These are phyloP conservation scores for Theretra japonica DNA, from an alignment of 2,888 invertebrate genomes.

Conservation along the genomic window DNA sequence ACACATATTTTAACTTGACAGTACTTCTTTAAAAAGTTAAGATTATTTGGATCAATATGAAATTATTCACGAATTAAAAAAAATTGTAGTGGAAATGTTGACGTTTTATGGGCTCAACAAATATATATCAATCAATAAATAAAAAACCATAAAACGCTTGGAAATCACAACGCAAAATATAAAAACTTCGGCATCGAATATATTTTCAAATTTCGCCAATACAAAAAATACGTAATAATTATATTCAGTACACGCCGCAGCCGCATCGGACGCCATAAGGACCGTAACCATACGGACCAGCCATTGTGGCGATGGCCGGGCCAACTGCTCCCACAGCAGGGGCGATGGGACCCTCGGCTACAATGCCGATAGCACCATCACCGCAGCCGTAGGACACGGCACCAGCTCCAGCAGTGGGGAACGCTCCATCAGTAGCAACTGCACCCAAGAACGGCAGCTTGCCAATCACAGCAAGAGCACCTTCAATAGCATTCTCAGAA, in stretches of 20 bases:
- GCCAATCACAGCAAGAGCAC: slow-evolving; percentile 15
- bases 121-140: neutral
- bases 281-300: slow-evolving; percentile 13
- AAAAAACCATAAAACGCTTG: neutral
- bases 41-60: too few species aligned
- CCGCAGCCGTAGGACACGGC: slow-evolving; percentile 41
- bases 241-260: slow-evolving; percentile 27
- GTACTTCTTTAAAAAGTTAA: too few species aligned
- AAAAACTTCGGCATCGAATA: neutral
- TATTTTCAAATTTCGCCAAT: neutral
- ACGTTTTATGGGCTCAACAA: too few species aligned
- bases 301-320: slow-evolving; percentile 1
- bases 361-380: slow-evolving; percentile 26
- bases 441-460: slow-evolving; percentile 47
- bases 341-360: slow-evolving; percentile 9
- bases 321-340: slow-evolving; percentile 23
- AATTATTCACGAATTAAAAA: too few species aligned
- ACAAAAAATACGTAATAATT: slow-evolving; percentile 17
- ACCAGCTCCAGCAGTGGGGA: slow-evolving; percentile 49
- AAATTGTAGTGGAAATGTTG: neutral
- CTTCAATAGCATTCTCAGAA: slow-evolving; percentile 34
- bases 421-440: slow-evolving; percentile 48
- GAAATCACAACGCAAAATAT: neutral
- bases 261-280: slow-evolving; percentile 17
- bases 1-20: too few species aligned